Evolutionary conservation across 2,797 vertebrate species (phyloP), one percentile per base, ranked within the genome.

Genomic region (Monodelphis domestica): DNA sequence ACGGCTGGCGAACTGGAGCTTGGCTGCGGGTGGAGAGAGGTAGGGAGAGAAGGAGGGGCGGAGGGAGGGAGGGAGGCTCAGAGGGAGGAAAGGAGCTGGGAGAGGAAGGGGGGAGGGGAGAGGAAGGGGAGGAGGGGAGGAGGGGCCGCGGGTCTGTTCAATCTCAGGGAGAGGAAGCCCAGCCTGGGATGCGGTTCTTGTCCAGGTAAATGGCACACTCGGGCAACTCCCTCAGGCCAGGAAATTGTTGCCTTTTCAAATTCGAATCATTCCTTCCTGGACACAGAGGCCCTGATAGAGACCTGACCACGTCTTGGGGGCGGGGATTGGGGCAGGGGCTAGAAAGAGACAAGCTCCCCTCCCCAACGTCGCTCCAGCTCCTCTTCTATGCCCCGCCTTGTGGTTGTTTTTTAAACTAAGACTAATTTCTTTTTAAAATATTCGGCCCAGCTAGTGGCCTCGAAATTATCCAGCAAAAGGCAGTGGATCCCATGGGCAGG

Each of bases 71-170:
- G 94, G 97, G 91, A n/a, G 84, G 45, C 94, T 96, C 90, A 95
- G 95, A 17, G 33, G 57, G 95, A 89, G 88, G 33, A 57, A 17
- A 15, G 53, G 92, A 95, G 96, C 96, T 96, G 56, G 2, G 96
- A 57, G 54, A 54, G 95, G 97, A 95, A n/a, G 97, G 97, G 87
- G 97, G 97, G 97, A 97, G 97, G 89, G 95, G 59, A 53, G 57
- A 95, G 97, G 94, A 97, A 97, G 54, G 97, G 97, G 98, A 97
- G 96, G 89, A 2, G 95, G 70, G 70, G 84, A 96, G 97, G 97
- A 97, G 91, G 88, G 91, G 91, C 90, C 10, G 84, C 78, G 2
- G 28, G n/a, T 10, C 33, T 26, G 51, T 30, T 52, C 84, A 78
- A 38, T 89, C 54, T 0, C 21, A 10, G 17, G 70, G 95, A 89